These are phyloP conservation scores for Suricata suricatta DNA, from an alignment of 2,113 vertebrate genomes.

Conservation along the genomic window DNA sequence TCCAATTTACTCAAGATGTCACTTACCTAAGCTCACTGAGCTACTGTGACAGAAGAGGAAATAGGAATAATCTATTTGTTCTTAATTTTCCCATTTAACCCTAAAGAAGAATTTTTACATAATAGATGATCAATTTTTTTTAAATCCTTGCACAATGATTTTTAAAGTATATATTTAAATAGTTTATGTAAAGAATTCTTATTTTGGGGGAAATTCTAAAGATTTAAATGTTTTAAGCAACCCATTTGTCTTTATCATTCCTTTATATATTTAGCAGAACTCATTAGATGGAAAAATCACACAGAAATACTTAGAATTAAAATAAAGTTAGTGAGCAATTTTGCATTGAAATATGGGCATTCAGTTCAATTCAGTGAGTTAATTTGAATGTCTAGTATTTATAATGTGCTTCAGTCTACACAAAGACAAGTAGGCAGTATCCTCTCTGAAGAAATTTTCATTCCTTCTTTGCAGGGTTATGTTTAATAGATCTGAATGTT, in stretches of 20 bases:
- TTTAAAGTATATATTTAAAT: slow-evolving; percentile 36
- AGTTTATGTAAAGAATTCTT: background rate
- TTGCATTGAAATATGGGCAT: background rate
- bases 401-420: background rate
- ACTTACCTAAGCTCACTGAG: background rate
- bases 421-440: background rate
- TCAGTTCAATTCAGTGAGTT: background rate
- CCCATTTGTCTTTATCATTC: background rate
- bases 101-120: background rate
- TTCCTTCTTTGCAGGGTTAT: background rate
- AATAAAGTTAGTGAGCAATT: background rate
- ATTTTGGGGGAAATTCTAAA: background rate
- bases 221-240: background rate
- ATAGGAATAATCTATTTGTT: background rate
- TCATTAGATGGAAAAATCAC: background rate
- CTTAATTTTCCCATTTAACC: background rate
- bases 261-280: background rate
- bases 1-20: background rate
- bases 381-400: background rate
- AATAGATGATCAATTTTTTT: background rate
- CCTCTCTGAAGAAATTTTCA: background rate
- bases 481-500: slow-evolving; percentile 14
- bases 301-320: slow-evolving; percentile 43
- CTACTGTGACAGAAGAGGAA: background rate
- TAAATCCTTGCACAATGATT: background rate